Percentiles rank a stretch among this genome's conserved stretches.
These are phyloP conservation scores for Athene noctua DNA, from an alignment of 2,113 vertebrate species.

Conservation along the genomic window DNA sequence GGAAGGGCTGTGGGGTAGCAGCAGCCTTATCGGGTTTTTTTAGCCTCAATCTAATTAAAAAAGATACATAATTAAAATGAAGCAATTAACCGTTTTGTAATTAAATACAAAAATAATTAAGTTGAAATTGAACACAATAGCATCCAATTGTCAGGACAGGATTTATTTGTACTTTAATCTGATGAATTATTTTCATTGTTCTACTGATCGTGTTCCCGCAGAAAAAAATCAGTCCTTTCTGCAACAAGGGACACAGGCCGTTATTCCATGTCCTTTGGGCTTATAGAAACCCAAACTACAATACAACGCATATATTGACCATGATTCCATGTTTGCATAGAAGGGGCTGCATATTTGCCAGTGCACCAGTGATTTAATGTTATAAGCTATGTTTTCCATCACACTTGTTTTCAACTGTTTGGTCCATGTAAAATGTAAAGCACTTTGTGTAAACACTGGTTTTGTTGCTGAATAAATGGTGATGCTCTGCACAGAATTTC, in stretches of 20 bases:
- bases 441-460: not conserved
- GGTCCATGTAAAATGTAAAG: not conserved
- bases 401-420: not conserved
- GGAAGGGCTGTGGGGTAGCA: not conserved
- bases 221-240: not conserved
- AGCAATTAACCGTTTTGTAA: conserved; percentile 73
- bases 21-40: conserved; percentile 26
- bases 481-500: not conserved
- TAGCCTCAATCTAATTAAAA: conserved; percentile 62
- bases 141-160: conserved; percentile 67
- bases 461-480: not conserved
- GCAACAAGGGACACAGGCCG: not conserved
- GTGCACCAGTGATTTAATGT: not conserved
- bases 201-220: conserved; percentile 16
- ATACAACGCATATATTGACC: not conserved
- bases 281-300: not conserved
- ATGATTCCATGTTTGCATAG: not conserved
- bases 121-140: conserved; percentile 71
- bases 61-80: conserved; percentile 70
- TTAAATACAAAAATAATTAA: conserved; percentile 79
- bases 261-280: not conserved
- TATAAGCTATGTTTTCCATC: not conserved
- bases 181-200: conserved; percentile 67
- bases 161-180: conserved; percentile 72
- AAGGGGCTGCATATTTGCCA: not conserved